Base-by-base conservation (phyloP, 2,113 vertebrate genomes). In the Clinocottus analis region DNA sequence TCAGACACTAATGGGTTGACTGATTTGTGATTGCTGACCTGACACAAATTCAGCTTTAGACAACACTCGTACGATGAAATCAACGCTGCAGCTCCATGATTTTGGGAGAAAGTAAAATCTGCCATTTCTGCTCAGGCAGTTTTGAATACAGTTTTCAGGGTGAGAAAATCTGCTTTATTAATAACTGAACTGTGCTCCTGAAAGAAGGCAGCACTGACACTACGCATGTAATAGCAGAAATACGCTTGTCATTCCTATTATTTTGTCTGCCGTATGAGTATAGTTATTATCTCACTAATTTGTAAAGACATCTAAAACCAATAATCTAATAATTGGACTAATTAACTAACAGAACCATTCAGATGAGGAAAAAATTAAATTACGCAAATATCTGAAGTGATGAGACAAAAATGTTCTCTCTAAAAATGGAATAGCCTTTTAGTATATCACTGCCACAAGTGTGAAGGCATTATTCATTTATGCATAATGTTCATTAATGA, bases 401-500 rank as follows among this genome's bases (percentile, higher is more conserved):
- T 47, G 64, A 81, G 74, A 45, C 77, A 75, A 79, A 84, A 74
- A 49, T 27, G 59, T 45, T 56, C 47, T 60, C 71, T 56, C 65
- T 81, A 88, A 88, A 91, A 90, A 82, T 65, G 56, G 68, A 75
- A 19, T 61, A 55, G 29, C 70, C 72, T 90, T 53, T 82, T 84
- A 80, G 75, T 75, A 68, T 77, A 72, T 84, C 63, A 67, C 41
- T 80, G 86, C 84, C 77, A 85, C 63, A 83, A 83, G 76, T 86
- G 70, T 80, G 81, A 63, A 77, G 53, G 75, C 87, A 86, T 90
- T 84, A 89, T 85, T 86, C 56, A 90, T 91, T 79, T 81, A 89
- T 89, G 79, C 85, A 86, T 83, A 85, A 81, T 85, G 79, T 79
- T 87, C 87, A 89, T 89, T 90, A 92, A 92, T 88, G 69, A 89